Percentiles rank a stretch among this genome's conserved stretches.
These are phyloP conservation scores for Pangasianodon gigas DNA, from an alignment of 2,113 vertebrate species.

Conservation along the genomic window DNA sequence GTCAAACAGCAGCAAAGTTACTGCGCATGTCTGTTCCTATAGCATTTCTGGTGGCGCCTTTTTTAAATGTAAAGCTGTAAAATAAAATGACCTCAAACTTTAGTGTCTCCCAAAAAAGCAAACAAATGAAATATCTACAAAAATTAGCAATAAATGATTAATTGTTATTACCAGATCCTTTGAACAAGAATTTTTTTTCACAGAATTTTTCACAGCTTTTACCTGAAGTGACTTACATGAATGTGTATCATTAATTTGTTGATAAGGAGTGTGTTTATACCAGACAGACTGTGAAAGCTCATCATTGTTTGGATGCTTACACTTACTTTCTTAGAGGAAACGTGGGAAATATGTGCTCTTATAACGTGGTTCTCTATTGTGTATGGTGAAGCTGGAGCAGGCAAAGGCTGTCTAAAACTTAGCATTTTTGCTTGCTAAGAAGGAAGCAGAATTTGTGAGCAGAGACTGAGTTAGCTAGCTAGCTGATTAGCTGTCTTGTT, in stretches of 20 bases:
- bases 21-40: not conserved
- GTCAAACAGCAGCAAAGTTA: not conserved
- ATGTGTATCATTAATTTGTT: not conserved
- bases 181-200: not conserved
- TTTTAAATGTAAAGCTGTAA: not conserved
- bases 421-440: not conserved
- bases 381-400: not conserved
- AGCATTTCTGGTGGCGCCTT: not conserved
- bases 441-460: not conserved
- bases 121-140: not conserved
- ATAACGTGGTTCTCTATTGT: not conserved
- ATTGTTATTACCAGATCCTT: not conserved
- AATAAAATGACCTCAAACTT: not conserved
- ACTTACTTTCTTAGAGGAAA: not conserved
- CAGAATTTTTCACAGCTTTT: not conserved
- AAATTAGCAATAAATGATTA: not conserved
- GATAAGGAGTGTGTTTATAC: not conserved
- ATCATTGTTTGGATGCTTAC: not conserved
- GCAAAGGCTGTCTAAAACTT: not conserved
- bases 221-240: not conserved
- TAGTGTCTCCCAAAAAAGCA: not conserved
- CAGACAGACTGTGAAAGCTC: not conserved
- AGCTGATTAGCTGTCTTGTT: not conserved
- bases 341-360: not conserved
- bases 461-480: not conserved